Evolutionary conservation across 2,888 invertebrate genomes (phyloP).

Genomic region (Rhagonycha lutea): DNA sequence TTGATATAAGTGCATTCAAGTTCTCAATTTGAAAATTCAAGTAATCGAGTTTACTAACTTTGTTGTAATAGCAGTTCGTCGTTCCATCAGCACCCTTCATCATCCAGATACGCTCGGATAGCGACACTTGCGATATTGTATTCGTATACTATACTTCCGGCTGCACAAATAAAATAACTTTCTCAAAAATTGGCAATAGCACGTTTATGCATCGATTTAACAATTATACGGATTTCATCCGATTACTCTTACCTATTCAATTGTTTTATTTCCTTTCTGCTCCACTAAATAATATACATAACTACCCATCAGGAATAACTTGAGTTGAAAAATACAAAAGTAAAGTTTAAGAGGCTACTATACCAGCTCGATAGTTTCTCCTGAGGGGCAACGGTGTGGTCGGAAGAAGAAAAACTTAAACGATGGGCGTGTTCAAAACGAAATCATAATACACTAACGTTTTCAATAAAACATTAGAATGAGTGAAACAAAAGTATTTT

Average conservation of each 20-base stretch:
- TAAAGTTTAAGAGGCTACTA: no score
- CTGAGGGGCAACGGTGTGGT: no score
- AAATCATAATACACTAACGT: no score
- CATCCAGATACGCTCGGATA: slow-evolving; percentile 7
- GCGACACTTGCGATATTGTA: slow-evolving; percentile 28
- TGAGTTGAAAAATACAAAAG: neutral
- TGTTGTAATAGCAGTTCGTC: slow-evolving; percentile 26
- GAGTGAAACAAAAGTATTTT: no score
- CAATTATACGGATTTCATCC: neutral
- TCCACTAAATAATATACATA: no score
- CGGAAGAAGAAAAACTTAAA: no score
- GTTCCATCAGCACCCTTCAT: slow-evolving; percentile 23
- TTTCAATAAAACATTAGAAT: no score
- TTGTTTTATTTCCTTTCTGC: no score
- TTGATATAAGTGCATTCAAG: slow-evolving; percentile 33
- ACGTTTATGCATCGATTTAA: slow-evolving; percentile 11
- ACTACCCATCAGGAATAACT: no score
- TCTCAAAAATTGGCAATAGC: slow-evolving; percentile 12
- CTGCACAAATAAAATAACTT: slow-evolving; percentile 19
- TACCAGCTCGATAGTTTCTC: no score
- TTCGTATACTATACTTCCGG: slow-evolving; percentile 21
- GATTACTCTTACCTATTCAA: no score
- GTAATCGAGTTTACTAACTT: slow-evolving; percentile 36
- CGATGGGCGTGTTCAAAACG: no score
- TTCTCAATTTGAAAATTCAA: slow-evolving; percentile 29